phyloP scores from a whole-genome alignment of 2,888 invertebrate species.

The Mythimna pallens region DNA sequence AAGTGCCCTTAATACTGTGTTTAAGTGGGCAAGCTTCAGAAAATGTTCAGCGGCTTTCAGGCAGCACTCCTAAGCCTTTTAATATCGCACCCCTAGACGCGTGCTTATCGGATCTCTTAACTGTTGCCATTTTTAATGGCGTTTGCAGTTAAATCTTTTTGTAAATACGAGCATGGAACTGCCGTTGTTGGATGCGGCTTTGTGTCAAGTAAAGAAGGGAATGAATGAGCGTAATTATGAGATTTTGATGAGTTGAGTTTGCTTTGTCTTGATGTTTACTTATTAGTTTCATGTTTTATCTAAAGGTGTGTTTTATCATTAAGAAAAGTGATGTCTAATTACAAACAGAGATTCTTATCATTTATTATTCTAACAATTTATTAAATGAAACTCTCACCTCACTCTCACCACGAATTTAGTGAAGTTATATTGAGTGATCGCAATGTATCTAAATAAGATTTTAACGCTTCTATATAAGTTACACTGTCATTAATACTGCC shows the following conservation, averaged over 20 bases:
- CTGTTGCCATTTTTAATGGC: constrained; percentile 83
- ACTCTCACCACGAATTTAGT: too few species aligned
- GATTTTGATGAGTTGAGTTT: not conserved
- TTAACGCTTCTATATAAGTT: too few species aligned
- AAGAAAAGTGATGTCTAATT: not conserved
- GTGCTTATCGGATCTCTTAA: constrained; percentile 78
- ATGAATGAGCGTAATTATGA: not conserved
- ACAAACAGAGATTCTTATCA: not conserved
- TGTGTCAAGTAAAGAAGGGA: not conserved
- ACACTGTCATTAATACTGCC: not conserved
- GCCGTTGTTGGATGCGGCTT: constrained; percentile 13
- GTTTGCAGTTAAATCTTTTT: constrained; percentile 71
- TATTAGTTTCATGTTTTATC: not conserved
- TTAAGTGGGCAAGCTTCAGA: constrained; percentile 88
- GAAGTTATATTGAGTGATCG: too few species aligned
- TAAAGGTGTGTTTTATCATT: not conserved
- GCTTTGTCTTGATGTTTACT: not conserved
- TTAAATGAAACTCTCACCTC: too few species aligned
- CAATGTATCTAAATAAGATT: too few species aligned
- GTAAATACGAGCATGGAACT: constrained; percentile 16
- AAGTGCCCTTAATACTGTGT: constrained; percentile 90
- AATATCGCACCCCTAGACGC: constrained; percentile 85
- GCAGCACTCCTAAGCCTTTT: constrained; percentile 90
- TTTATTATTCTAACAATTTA: too few species aligned
- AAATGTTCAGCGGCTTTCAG: constrained; percentile 88